Base-by-base conservation (phyloP, 2,888 invertebrate genomes). In the Pocota personata region DNA sequence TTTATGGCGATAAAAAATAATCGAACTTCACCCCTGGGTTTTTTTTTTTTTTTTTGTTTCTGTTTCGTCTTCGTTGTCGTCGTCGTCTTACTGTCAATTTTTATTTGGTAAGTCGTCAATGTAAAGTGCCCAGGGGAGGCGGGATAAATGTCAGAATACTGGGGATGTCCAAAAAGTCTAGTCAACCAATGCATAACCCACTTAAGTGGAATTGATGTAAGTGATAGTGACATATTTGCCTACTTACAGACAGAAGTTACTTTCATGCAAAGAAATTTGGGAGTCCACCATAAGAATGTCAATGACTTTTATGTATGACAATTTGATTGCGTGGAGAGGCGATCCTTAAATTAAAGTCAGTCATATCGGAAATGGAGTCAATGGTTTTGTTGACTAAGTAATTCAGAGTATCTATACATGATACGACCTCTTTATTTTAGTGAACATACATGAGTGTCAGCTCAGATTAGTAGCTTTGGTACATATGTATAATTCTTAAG, bases 211-310 rank as follows among this genome's bases (percentile, higher is more conserved):
- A 82, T 72, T 90, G 92, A 92, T 90, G 89, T 90, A 89, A 91
- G 89, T 90, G 91, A 89, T 91, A 89, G 89, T 91, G 91, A 91
- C 91, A 91, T 88, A 89, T 90, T 88, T 87, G 88, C 88, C 88
- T 88, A 88, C 82, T 82, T 84, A 86, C 50, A 60, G 64, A 46
- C 75, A 77, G 79, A 66, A 76, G 64, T 69, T 37, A 37, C 37
- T 16, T n/a, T 43, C 7, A 30, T 24, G 24, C 21, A 24, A 37
- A 37, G 40, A 21, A 60, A 58, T 58, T 14, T 52, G 24, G 27
- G 12, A 24, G 14, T 6, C 12, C 37, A 12, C 16, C 19, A 57
- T 12, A 32, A n/a, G n/a, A 37, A n/a, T 60, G 57, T 72, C n/a
- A 40, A 69, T 62, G 86, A 82, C 86, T 84, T 80, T 71, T 80